Evolutionary conservation across 1,140 invertebrate species (phyloP), one percentile per base, ranked within the genome.

Genomic region (Lineus longissimus): DNA sequence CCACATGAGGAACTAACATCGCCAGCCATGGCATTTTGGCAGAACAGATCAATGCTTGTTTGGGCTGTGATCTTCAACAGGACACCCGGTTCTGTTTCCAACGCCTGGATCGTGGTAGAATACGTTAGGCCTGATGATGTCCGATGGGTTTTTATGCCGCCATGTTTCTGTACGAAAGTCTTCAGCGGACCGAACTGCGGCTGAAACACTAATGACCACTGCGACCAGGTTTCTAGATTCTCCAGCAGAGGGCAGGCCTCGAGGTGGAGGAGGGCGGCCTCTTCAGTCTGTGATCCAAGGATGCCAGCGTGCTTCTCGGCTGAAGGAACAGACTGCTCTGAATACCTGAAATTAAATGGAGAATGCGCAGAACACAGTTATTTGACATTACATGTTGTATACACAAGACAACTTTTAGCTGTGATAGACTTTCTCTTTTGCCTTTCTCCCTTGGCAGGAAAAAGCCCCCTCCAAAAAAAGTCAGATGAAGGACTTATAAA

Each of bases 81-180:
- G 7, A 67, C 54, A 0, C 77, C 79, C 29, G 77, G 76, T 30
- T 62, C 63, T 23, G 63, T 66, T 59, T 81, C 79, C 62, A 81
- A 30, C 30, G 73, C 77, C 22, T 74, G 33, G 55, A 81, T 65
- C 57, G 75, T 71, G 13, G 75, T 72, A 27, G 65, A 36, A 15
- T 36, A 36, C 6, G 33, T 36, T 15, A 7, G 33, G 15, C 33
- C 33, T 36, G 33, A 36, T 36, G 33, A 36, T 4, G 4, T 36
- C 6, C 33, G 33, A 15, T 36, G 33, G 4, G 33, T 7, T 15
- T 36, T 36, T 7, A 36, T 36, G 33, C 33, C 33, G 23, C 78
- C 77, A 67, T 79, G 73, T 62, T 81, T 78, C 56, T 78, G 72
- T 9, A 81, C 58, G 63, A 81, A 81, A 31, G 76, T 70, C 45